phyloP scores from a whole-genome alignment of 64 coral and sea anemone species.

The Orbicella faveolata region DNA sequence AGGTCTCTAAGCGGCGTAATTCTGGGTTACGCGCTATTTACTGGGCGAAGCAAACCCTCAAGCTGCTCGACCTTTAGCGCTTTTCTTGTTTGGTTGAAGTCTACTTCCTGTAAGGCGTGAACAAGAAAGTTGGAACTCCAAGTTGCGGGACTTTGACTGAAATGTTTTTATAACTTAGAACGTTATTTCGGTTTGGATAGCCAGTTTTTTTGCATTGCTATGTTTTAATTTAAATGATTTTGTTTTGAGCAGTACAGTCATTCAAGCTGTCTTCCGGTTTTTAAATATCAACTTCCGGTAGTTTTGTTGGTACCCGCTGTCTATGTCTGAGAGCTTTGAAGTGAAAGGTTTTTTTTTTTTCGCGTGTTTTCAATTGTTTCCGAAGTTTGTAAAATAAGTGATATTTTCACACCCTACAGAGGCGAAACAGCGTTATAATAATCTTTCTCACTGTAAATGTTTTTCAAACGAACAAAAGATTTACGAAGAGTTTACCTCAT shows the following conservation, averaged over 20 bases:
- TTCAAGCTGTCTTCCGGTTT: conserved; percentile 6
- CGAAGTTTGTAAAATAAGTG: background rate
- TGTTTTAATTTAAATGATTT: background rate
- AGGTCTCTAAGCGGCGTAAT: no score
- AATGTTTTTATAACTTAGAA: background rate
- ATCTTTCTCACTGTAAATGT: background rate
- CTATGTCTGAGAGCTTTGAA: background rate
- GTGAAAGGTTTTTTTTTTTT: background rate
- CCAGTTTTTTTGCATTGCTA: background rate
- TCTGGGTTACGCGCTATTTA: background rate
- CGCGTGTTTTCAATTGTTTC: background rate
- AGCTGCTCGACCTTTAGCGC: no score
- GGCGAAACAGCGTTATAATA: background rate
- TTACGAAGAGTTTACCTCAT: background rate
- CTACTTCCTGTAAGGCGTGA: background rate
- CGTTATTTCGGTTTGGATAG: background rate
- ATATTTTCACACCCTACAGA: background rate
- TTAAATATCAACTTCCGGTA: conserved; percentile 4
- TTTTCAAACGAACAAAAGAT: background rate
- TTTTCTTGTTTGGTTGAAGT: no score
- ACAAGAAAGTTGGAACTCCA: background rate
- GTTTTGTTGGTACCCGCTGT: conserved; percentile 42
- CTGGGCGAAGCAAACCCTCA: background rate
- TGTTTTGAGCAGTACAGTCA: background rate
- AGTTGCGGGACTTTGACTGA: background rate